These are phyloP conservation scores for Emydura subglobosa DNA, from an alignment of 2,113 vertebrate species.

Conservation along the genomic window DNA sequence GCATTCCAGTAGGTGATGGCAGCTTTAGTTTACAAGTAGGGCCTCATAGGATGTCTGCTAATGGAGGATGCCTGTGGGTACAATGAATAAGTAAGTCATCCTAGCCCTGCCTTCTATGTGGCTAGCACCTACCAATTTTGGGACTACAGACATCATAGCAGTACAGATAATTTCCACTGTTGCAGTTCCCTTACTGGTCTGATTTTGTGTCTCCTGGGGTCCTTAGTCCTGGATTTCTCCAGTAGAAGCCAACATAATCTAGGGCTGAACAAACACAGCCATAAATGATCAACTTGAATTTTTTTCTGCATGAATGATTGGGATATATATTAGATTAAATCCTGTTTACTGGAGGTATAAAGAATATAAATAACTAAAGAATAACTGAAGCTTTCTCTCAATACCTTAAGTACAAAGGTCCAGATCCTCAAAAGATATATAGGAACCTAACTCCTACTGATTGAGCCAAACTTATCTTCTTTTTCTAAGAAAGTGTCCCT, in stretches of 20 bases:
- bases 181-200: neutral
- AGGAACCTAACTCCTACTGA: too few relatives aligned
- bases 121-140: too few relatives aligned
- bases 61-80: too few relatives aligned
- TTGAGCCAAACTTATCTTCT: neutral
- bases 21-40: too few relatives aligned
- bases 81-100: too few relatives aligned
- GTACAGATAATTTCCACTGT: accelerated
- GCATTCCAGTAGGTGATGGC: too few relatives aligned
- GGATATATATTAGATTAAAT: neutral
- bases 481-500: neutral
- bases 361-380: too few relatives aligned
- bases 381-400: too few relatives aligned
- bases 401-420: too few relatives aligned
- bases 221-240: neutral
- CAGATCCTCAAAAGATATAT: too few relatives aligned
- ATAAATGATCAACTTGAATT: neutral
- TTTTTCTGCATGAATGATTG: neutral
- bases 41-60: too few relatives aligned
- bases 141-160: accelerated
- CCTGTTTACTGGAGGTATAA: neutral
- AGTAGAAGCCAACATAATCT: neutral
- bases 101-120: too few relatives aligned
- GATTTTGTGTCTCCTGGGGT: neutral
- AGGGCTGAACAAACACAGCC: neutral